These are phyloP conservation scores for Clusia tigrina DNA, from an alignment of 2,888 invertebrate species.

Conservation along the genomic window DNA sequence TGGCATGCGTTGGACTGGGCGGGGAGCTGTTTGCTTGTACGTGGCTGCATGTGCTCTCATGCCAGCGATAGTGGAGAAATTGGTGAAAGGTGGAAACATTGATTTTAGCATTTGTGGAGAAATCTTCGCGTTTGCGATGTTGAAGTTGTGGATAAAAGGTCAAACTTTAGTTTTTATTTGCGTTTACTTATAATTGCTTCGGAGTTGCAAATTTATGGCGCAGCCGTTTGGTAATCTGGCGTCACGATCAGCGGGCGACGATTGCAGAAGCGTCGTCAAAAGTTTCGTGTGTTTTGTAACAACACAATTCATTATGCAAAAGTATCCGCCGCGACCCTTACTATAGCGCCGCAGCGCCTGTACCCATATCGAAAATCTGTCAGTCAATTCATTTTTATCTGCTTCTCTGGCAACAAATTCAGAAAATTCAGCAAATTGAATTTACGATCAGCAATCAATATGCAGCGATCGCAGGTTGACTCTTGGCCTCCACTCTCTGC, in stretches of 20 bases:
- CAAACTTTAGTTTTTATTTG: background rate
- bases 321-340: background rate
- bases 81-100: background rate
- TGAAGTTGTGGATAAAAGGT: background rate
- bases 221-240: background rate
- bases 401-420: conserved; percentile 33
- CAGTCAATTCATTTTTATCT: conserved; percentile 41
- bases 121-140: background rate
- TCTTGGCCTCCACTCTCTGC: background rate
- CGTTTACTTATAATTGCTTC: background rate
- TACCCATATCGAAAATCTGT: conserved; percentile 38
- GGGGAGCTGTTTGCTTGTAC: too few species aligned
- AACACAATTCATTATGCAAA: conserved; percentile 8
- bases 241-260: background rate
- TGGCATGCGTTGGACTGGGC: background rate
- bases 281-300: conserved; percentile 3
- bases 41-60: too few species aligned
- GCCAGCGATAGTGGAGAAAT: background rate
- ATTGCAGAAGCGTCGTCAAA: background rate
- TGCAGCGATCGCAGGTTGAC: conserved; percentile 16
- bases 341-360: background rate
- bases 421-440: conserved; percentile 44
- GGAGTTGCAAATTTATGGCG: background rate
- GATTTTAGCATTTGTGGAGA: background rate
- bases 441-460: conserved; percentile 47